Conservation (phyloP, 2,888 invertebrate species). For the Papilio elwesi region DNA sequence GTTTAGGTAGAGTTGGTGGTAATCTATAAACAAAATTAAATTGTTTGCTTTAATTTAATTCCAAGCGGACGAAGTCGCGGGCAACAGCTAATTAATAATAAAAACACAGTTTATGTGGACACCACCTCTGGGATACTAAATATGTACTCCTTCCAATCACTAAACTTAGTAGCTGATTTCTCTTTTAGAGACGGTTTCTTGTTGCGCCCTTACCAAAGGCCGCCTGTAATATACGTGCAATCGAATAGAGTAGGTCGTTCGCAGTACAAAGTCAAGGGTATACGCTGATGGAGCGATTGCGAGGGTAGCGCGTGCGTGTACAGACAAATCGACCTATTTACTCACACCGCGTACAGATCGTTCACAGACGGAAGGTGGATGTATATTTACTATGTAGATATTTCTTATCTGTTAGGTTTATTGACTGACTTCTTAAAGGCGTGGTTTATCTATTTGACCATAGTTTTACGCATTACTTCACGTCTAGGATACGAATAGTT, state of each 20-base stretch:
- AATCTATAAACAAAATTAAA: too few species aligned
- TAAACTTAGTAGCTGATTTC: too few species aligned
- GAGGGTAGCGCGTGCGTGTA: neutral
- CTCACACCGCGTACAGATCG: conserved; percentile 9
- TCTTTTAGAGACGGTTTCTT: neutral
- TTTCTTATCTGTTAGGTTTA: conserved; percentile 5
- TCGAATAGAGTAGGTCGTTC: conserved; percentile 13
- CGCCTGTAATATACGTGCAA: conserved; percentile 20
- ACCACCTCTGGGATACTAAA: too few species aligned
- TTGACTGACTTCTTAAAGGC: neutral
- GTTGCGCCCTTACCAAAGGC: neutral
- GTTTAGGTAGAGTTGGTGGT: too few species aligned
- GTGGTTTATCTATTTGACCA: neutral
- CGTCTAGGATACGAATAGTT: too few species aligned
- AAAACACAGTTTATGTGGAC: too few species aligned
- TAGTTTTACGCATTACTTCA: too few species aligned
- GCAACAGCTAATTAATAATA: too few species aligned
- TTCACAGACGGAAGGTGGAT: conserved; percentile 1
- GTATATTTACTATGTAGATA: neutral
- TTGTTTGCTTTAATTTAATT: too few species aligned
- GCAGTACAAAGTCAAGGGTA: neutral
- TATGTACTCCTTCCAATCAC: too few species aligned
- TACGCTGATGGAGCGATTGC: neutral
- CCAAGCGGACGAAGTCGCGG: too few species aligned
- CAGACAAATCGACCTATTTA: conserved; percentile 31